Evolutionary conservation across 1,140 invertebrate genomes (phyloP).

Genomic region (Hypsibius dujardini): DNA sequence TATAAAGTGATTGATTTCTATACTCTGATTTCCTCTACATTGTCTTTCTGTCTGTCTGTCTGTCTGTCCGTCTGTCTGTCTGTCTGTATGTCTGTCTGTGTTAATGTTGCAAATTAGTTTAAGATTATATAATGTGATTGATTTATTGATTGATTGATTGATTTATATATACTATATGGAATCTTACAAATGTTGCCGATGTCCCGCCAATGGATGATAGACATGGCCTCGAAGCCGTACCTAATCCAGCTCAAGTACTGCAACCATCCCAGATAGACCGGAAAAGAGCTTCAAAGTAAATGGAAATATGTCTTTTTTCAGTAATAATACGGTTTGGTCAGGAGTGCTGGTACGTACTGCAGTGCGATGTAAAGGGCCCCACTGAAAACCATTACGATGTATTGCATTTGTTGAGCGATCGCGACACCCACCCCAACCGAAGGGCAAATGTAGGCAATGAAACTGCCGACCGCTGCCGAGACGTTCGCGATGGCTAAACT

Average conservation of each 20-base stretch:
- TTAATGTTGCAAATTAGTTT: no score
- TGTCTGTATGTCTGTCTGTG: no score
- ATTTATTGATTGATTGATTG: no score
- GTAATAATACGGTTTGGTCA: neutral
- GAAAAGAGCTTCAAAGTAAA: slow-evolving; percentile 49
- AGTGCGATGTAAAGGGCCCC: no score
- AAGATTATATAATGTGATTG: no score
- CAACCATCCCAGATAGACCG: slow-evolving; percentile 70
- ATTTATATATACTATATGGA: no score
- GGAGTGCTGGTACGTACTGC: neutral
- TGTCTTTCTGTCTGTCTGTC: no score
- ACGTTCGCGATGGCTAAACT: no score
- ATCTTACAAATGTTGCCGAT: slow-evolving; percentile 45
- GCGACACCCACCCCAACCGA: neutral
- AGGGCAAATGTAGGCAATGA: neutral
- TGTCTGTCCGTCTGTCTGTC: no score
- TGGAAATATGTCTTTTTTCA: neutral
- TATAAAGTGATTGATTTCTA: no score
- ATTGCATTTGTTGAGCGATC: neutral
- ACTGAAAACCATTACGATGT: neutral
- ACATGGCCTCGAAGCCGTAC: slow-evolving; percentile 74
- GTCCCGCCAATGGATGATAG: slow-evolving; percentile 79
- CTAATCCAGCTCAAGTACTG: slow-evolving; percentile 86
- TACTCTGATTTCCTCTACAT: no score
- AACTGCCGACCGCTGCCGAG: neutral